phyloP scores from a whole-genome alignment of 2,113 vertebrate genomes.

The Canis aureus region DNA sequence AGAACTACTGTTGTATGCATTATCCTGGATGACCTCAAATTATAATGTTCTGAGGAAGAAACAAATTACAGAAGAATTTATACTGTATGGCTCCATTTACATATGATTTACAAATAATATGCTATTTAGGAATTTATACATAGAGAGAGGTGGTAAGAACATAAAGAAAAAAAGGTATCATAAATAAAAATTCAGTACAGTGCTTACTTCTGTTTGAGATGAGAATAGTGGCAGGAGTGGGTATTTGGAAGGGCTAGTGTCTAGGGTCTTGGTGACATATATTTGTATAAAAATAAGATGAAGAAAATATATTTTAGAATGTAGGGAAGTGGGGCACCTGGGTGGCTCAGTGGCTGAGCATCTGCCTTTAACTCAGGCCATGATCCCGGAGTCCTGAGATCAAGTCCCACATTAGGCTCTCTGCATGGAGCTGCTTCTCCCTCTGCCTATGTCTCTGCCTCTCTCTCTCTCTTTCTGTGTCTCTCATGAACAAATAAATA shows the following conservation, averaged over 20 bases:
- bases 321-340: too few relatives aligned
- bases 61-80: background rate
- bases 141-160: background rate
- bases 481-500: too few relatives aligned
- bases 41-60: background rate
- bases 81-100: background rate
- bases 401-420: too few relatives aligned
- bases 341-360: too few relatives aligned
- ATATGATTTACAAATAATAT: background rate
- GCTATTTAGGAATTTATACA: background rate
- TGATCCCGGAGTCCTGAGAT: too few relatives aligned
- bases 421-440: too few relatives aligned
- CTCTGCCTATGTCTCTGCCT: too few relatives aligned
- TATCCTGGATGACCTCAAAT: background rate
- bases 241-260: background rate
- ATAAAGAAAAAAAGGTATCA: background rate
- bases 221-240: background rate
- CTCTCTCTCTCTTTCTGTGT: too few relatives aligned
- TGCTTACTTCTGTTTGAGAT: background rate
- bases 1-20: background rate
- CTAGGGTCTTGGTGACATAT: background rate
- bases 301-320: background rate
- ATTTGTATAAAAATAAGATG: background rate
- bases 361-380: too few relatives aligned
- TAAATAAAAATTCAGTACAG: background rate